Base-by-base conservation (phyloP, 2,113 vertebrate species). In the Heliornis fulica region DNA sequence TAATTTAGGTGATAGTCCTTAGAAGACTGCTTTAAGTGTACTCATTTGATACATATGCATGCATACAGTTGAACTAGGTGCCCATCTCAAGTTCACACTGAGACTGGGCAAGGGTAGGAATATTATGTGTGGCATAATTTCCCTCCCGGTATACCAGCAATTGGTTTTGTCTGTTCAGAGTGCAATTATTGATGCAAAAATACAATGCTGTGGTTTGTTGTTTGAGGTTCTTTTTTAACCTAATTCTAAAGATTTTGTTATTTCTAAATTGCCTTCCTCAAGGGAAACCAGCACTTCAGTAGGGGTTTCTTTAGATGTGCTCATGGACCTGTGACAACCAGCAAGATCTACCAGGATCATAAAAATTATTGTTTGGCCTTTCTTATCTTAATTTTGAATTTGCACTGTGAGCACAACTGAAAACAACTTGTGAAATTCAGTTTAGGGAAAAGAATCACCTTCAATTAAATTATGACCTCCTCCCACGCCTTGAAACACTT, bases 1-100 rank as follows among this genome's bases (percentile, higher is more conserved):
- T 21, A 29, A 54, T 69, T 83, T 29, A 80, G 11, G 19, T 0
- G 0, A 12, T 81, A 70, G 41, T 36, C 28, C 17, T 29, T 90
- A 50, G 41, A 82, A 66, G 48, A 4, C 15, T 0, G 0, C 36
- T 46, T 1, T 32, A 65, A 56, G 21, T 46, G 11, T 48, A 29
- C 53, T 79, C 0, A 0, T 87, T 72, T 51, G 63, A 78, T 20
- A 15, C 40, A 32, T 0, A 0, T 80, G 48, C 53, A 34, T n/a
- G 15, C 31, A 18, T 40, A 10, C 11, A 31, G 13, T 26, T 77
- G 32, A 74, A 43, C 18, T n/a, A 38, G 36, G 0, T 36, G 8
- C 61, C 31, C 23, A 13, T 70, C 56, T 83, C 16, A 34, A 68
- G 31, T 19, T 63, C 43, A 21, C 0, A 1, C 11, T 5, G 13